Conservation (phyloP, 2,888 invertebrate genomes). For the Aromia moschata region DNA sequence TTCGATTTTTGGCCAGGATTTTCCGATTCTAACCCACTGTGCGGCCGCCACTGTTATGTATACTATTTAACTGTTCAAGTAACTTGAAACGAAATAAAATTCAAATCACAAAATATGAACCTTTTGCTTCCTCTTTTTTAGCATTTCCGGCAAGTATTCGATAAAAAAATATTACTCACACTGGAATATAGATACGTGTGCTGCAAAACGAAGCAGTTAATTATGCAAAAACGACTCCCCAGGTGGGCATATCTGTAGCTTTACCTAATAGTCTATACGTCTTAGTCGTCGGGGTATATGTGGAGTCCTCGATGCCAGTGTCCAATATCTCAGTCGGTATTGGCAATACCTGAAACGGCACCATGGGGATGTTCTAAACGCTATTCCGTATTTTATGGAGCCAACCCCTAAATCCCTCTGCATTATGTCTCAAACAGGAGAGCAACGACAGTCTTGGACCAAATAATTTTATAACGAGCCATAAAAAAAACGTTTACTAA, state of each 20-base stretch:
- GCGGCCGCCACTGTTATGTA: too few relatives aligned
- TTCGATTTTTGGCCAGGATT: too few relatives aligned
- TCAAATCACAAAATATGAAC: too few relatives aligned
- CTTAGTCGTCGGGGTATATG: constrained; percentile 38
- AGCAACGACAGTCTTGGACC: too few relatives aligned
- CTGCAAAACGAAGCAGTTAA: constrained; percentile 45
- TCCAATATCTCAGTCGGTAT: constrained; percentile 35
- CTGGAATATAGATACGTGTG: not conserved
- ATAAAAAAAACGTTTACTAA: too few relatives aligned
- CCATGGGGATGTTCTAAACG: constrained; percentile 48
- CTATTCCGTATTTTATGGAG: constrained; percentile 28
- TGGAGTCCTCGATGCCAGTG: constrained; percentile 27
- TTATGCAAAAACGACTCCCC: constrained; percentile 53
- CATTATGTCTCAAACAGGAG: too few relatives aligned
- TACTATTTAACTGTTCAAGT: too few relatives aligned
- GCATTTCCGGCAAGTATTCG: too few relatives aligned
- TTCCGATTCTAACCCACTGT: too few relatives aligned
- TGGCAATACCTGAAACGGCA: constrained; percentile 44
- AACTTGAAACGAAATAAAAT: too few relatives aligned
- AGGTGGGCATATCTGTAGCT: constrained; percentile 55
- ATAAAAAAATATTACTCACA: constrained; percentile 4
- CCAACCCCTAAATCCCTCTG: constrained; percentile 5
- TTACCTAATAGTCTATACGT: constrained; percentile 55
- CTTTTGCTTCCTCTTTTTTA: too few relatives aligned
- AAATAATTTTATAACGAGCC: too few relatives aligned